Base-by-base conservation (phyloP, 2,113 vertebrate genomes). In the Theropithecus gelada region DNA sequence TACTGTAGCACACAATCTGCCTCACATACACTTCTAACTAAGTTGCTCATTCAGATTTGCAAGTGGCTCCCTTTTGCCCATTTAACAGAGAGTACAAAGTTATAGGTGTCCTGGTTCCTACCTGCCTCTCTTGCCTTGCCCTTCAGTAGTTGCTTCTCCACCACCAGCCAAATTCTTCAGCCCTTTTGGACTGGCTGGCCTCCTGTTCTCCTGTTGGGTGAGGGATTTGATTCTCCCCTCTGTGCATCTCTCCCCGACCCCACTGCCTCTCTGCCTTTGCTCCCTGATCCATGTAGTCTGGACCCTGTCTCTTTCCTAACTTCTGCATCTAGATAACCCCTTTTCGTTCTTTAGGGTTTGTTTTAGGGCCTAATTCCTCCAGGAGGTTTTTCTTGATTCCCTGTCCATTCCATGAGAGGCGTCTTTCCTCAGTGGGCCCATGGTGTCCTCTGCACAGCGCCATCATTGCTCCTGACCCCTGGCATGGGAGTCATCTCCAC, bases 401-500 rank as follows among this genome's bases (percentile, higher is more conserved):
- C 8, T 6, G 9, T 27, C 55, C 13, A 0, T 7, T 66, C 6
- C 1, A 2, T 20, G 32, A 38, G 7, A 27, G n/a, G 3, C 1
- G 0, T 14, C n/a, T 84, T 61, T 94, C 27, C 50, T 64, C 35
- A 3, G 5, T 0, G 0, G 45, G 8, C 5, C 27, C 22, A 48
- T 3, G 20, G 50, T 6, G 12, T 1, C 61, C 73, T 23, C 55
- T 11, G 72, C 7, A 35, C 14, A 4, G 48, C 4, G 16, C 61
- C n/a, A 17, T 84, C 50, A 40, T 9, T 83, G 12, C 45, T 80
- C 70, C 20, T 52, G n/a, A 43, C 5, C 1, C 14, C 20, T 18
- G 59, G 35, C 5, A 8, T 22, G 72, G 16, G 3, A 30, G 38
- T 10, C 70, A 48, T 23, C 50, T 83, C 72, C 61, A 13, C 22